phyloP scores from a whole-genome alignment of 2,888 invertebrate genomes.

The Phrixothrix hirtus region DNA sequence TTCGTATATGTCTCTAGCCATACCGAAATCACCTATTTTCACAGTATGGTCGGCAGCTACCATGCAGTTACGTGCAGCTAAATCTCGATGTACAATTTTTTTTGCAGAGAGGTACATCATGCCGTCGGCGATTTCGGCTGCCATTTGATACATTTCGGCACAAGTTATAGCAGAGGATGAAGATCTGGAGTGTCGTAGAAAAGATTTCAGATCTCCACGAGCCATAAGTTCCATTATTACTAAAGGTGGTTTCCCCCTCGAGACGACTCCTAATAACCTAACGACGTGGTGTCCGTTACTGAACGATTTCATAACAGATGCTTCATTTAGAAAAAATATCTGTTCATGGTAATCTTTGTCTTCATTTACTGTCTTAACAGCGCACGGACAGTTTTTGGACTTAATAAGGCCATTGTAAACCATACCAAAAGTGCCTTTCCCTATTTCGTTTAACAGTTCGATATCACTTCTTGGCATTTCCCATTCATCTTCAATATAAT shows the following conservation, averaged over 20 bases:
- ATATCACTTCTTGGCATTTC: slow-evolving; percentile 67
- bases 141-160: slow-evolving; percentile 66
- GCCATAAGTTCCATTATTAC: slow-evolving; percentile 83
- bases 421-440: slow-evolving; percentile 75
- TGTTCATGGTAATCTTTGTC: slow-evolving; percentile 61
- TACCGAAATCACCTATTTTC: slow-evolving; percentile 68
- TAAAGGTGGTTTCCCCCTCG: slow-evolving; percentile 66
- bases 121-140: slow-evolving; percentile 75
- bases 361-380: slow-evolving; percentile 68
- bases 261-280: slow-evolving; percentile 71
- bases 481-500: slow-evolving; percentile 72
- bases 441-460: slow-evolving; percentile 60
- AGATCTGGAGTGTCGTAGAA: slow-evolving; percentile 62
- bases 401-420: slow-evolving; percentile 66
- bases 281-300: slow-evolving; percentile 69
- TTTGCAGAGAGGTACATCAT: slow-evolving; percentile 77
- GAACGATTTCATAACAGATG: slow-evolving; percentile 73
- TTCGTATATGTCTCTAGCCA: slow-evolving; percentile 70
- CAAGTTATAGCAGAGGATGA: slow-evolving; percentile 59
- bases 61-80: slow-evolving; percentile 75
- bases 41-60: slow-evolving; percentile 65
- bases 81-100: slow-evolving; percentile 72
- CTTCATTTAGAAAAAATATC: slow-evolving; percentile 70
- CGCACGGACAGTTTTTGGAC: slow-evolving; percentile 57
- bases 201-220: slow-evolving; percentile 70